Evolutionary conservation across 2,797 vertebrate species (phyloP).

Genomic region (Melanotaenia nigrans): DNA sequence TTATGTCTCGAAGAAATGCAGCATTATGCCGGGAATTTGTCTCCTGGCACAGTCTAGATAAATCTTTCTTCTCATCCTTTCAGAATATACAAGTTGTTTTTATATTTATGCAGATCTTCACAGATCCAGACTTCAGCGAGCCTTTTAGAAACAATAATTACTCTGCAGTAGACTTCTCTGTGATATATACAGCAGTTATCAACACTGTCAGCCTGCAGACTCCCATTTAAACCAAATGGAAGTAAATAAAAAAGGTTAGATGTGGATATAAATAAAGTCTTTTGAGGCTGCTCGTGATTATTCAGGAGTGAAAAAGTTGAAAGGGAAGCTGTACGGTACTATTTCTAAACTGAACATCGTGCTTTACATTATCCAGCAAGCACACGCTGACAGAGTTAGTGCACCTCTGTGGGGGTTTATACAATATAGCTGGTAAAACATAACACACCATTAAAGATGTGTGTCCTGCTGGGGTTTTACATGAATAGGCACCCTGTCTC

Average conservation of each 20-base stretch:
- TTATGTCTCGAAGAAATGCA: conserved; percentile 52
- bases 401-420: conserved; percentile 44
- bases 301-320: neutral
- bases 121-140: conserved; percentile 53
- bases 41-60: conserved; percentile 25
- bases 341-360: conserved; percentile 22
- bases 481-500: conserved; percentile 69
- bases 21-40: conserved; percentile 47
- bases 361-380: conserved; percentile 49
- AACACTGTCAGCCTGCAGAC: conserved; percentile 34
- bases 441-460: conserved; percentile 48
- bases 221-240: conserved; percentile 25
- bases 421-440: conserved; percentile 48
- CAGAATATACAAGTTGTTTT: conserved; percentile 9
- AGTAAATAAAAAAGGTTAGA: conserved; percentile 33
- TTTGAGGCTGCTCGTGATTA: neutral
- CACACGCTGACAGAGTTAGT: conserved; percentile 16
- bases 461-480: conserved; percentile 57
- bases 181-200: conserved; percentile 50
- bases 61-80: conserved; percentile 30
- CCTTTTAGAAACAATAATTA: conserved; percentile 62
- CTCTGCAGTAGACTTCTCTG: conserved; percentile 41
- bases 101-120: conserved; percentile 47
- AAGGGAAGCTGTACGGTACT: conserved; percentile 1
- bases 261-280: conserved; percentile 9